Percentiles rank a stretch among this genome's conserved stretches.
phyloP scores from a whole-genome alignment of 2,888 invertebrate species.

The Sabellastarte sp. region DNA sequence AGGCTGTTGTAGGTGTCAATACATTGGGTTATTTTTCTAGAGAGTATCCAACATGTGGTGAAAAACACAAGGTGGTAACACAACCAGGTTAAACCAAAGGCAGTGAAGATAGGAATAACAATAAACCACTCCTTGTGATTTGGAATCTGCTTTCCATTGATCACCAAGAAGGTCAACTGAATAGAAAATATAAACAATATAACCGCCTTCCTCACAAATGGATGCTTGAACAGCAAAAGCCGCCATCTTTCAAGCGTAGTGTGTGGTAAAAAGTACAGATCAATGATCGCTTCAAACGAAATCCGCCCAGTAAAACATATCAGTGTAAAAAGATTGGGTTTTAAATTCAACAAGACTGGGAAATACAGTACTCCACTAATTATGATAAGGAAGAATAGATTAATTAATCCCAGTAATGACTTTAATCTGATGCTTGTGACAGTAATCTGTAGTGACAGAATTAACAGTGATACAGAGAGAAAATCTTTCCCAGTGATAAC shows the following conservation, averaged over 20 bases:
- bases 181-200: constrained; percentile 37
- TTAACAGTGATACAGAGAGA: constrained; percentile 36
- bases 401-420: constrained; percentile 42
- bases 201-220: constrained; percentile 34
- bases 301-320: constrained; percentile 47
- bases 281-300: constrained; percentile 44
- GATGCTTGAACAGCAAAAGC: constrained; percentile 37
- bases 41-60: constrained; percentile 51
- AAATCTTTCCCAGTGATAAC: constrained; percentile 41
- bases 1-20: constrained; percentile 30
- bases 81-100: constrained; percentile 47
- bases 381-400: constrained; percentile 36
- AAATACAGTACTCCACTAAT: constrained; percentile 37
- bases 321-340: constrained; percentile 42
- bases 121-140: constrained; percentile 59
- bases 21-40: constrained; percentile 52
- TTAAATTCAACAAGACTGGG: constrained; percentile 38
- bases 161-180: constrained; percentile 36
- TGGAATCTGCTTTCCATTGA: constrained; percentile 42
- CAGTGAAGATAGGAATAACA: constrained; percentile 54
- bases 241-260: constrained; percentile 54
- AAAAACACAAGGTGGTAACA: constrained; percentile 49
- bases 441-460: constrained; percentile 43
- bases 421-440: constrained; percentile 50
- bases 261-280: constrained; percentile 47